phyloP scores from a whole-genome alignment of 2,113 vertebrate genomes.

The Burhinus oedicnemus region DNA sequence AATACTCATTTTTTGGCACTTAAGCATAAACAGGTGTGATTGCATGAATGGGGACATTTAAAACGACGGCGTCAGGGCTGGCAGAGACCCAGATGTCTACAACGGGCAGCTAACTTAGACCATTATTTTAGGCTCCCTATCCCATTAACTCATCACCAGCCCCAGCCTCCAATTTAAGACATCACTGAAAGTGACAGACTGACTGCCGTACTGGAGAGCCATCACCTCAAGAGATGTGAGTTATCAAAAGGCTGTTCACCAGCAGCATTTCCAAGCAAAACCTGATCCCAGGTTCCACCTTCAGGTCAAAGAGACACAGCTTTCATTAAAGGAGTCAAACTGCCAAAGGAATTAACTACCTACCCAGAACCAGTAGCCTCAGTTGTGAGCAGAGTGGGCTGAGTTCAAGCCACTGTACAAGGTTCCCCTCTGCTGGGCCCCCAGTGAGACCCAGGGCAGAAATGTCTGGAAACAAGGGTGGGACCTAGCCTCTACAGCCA shows the following conservation, averaged over 20 bases:
- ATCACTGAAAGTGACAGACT: neutral
- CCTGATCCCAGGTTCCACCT: neutral
- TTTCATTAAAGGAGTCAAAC: neutral
- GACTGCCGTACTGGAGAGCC: neutral
- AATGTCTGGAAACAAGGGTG: neutral
- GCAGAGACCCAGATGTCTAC: neutral
- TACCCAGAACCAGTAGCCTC: neutral
- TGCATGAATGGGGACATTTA: constrained; percentile 36
- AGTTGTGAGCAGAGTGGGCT: neutral
- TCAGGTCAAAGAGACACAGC: neutral
- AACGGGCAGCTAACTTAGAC: neutral
- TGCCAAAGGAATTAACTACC: neutral
- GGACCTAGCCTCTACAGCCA: neutral
- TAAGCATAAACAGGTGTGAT: constrained; percentile 38
- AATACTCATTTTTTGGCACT: constrained; percentile 38
- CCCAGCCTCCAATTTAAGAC: neutral
- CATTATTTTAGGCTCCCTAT: neutral
- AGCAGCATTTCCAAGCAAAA: neutral
- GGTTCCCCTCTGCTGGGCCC: neutral
- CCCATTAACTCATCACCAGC: neutral
- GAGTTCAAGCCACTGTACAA: neutral
- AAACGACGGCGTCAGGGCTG: constrained; percentile 4
- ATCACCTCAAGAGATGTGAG: neutral
- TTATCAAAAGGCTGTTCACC: neutral
- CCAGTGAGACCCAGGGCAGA: neutral